A percentile compares a stretch with the other conserved stretches of the same genome.
Evolutionary conservation across 2,797 vertebrate genomes (phyloP).

Genomic region (Peromyscus nudipes): DNA sequence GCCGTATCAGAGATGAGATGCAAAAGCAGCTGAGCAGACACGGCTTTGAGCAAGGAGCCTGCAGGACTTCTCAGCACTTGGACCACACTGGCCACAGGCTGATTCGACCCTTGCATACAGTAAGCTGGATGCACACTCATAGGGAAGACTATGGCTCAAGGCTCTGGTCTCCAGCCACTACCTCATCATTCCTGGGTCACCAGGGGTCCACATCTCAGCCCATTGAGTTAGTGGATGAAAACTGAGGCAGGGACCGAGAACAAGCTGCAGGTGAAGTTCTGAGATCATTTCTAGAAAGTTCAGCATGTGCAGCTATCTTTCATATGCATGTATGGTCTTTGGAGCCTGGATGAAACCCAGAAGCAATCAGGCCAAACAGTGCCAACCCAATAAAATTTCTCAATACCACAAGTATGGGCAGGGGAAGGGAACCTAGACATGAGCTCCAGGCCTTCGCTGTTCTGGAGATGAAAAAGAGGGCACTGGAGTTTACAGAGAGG

Average conservation of each 20-base stretch:
- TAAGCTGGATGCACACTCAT: background rate
- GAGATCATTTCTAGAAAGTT: slow-evolving; percentile 24
- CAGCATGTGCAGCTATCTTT: background rate
- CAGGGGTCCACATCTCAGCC: background rate
- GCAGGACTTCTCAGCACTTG: background rate
- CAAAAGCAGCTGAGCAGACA: background rate
- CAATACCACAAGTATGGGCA: background rate
- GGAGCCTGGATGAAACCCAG: background rate
- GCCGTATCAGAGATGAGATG: background rate
- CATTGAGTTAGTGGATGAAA: background rate
- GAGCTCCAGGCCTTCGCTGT: background rate
- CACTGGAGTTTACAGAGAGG: background rate
- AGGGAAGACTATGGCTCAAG: background rate
- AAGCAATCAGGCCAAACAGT: background rate
- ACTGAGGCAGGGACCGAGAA: background rate
- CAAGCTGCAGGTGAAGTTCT: background rate
- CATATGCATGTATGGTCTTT: background rate
- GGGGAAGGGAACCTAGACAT: background rate
- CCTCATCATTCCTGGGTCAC: too few species aligned
- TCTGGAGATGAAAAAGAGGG: background rate
- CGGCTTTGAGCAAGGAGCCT: background rate
- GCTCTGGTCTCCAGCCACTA: background rate
- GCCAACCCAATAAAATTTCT: background rate
- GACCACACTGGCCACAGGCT: background rate
- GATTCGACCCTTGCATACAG: too few species aligned